phyloP scores from a whole-genome alignment of 2,797 vertebrate genomes.

The Sebastes hopkinsi region DNA sequence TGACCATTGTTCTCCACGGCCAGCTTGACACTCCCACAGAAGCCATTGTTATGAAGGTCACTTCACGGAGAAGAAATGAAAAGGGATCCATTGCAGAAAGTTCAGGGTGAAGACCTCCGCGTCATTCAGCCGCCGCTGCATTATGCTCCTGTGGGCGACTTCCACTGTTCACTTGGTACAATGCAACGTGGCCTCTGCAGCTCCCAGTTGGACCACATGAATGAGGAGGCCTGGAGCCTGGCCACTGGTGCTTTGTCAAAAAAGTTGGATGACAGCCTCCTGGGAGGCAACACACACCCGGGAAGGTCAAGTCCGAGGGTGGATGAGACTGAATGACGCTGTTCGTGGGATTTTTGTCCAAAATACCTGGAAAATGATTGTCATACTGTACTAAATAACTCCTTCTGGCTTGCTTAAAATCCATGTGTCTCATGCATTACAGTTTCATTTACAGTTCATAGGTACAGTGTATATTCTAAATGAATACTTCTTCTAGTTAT shows the following conservation, averaged over 20 bases:
- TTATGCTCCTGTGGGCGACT: slow-evolving; percentile 56
- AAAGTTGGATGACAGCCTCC: slow-evolving; percentile 45
- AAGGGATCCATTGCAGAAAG: slow-evolving; percentile 61
- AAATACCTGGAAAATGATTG: not conserved
- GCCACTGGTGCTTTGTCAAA: slow-evolving; percentile 42
- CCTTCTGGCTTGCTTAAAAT: not conserved
- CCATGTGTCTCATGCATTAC: not conserved
- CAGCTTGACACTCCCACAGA: slow-evolving; percentile 54
- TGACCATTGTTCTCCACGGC: slow-evolving; percentile 40
- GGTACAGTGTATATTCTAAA: not conserved
- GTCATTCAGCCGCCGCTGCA: slow-evolving; percentile 47
- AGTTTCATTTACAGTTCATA: not conserved
- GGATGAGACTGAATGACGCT: not conserved
- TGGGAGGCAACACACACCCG: slow-evolving; percentile 28
- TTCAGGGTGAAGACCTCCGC: slow-evolving; percentile 60
- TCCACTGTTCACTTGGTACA: slow-evolving; percentile 55
- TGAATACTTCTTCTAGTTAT: not conserved
- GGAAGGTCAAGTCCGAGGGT: slow-evolving; percentile 46
- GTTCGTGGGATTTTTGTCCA: not conserved
- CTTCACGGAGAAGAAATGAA: slow-evolving; percentile 44
- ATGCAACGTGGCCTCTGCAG: slow-evolving; percentile 50
- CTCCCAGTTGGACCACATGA: slow-evolving; percentile 37
- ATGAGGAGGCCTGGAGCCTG: slow-evolving; percentile 50
- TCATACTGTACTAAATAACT: not conserved
- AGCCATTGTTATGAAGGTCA: slow-evolving; percentile 73